Percentiles rank a stretch among this genome's conserved stretches.
Evolutionary conservation across 2,113 vertebrate species (phyloP).

Genomic region (Pomatorhinus ruficollis): DNA sequence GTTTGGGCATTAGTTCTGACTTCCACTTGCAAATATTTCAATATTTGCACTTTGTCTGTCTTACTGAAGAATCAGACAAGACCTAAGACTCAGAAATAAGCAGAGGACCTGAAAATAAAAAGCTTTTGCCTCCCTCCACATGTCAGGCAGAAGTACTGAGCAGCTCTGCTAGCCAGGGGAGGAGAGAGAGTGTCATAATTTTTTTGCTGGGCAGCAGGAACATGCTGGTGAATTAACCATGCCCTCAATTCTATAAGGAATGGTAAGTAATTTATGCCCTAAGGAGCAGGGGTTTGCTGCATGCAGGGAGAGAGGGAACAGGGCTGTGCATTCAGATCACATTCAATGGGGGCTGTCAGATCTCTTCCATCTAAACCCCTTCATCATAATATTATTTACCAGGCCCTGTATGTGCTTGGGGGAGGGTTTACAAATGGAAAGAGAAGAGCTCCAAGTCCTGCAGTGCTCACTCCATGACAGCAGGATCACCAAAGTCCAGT

Average conservation of each 20-base stretch:
- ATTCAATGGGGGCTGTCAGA: slow-evolving; percentile 29
- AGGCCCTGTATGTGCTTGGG: not conserved
- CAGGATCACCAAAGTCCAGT: not conserved
- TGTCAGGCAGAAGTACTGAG: not conserved
- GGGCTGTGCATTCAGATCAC: slow-evolving; percentile 11
- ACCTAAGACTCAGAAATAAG: not conserved
- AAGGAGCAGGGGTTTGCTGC: not conserved
- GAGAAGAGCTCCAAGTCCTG: not conserved
- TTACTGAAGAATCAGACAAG: not conserved
- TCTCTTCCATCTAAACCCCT: not conserved
- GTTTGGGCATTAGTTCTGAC: not conserved
- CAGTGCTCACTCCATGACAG: not conserved
- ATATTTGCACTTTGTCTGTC: not conserved
- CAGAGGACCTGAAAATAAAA: not conserved
- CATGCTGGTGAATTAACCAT: not conserved
- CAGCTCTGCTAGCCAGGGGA: not conserved
- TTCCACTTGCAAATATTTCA: not conserved
- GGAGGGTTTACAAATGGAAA: not conserved
- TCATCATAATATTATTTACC: not conserved
- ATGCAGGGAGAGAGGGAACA: not conserved
- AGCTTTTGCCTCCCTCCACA: not conserved
- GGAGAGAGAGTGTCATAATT: not conserved
- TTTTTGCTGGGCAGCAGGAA: slow-evolving; percentile 21
- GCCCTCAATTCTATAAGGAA: slow-evolving; percentile 2
- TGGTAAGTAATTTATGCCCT: slow-evolving; percentile 4